Evolutionary conservation across 2,797 vertebrate species (phyloP).

Genomic region (Fistularia commersonii): DNA sequence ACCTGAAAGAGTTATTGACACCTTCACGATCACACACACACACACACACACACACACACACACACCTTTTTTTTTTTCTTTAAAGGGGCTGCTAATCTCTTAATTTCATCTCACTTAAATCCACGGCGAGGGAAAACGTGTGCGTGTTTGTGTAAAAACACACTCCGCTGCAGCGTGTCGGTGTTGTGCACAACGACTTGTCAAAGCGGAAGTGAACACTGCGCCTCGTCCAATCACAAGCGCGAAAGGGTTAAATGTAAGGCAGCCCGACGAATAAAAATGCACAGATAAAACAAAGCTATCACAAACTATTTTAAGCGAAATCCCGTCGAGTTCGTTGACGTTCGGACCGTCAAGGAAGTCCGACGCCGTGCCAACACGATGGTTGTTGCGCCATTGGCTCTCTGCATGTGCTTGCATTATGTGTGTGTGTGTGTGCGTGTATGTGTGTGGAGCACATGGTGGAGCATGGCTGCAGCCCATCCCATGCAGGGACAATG

Average conservation of each 20-base stretch:
- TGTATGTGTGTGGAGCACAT: conserved; percentile 64
- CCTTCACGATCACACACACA: background rate
- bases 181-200: background rate
- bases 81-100: too few species aligned
- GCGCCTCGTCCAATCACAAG: conserved; percentile 52
- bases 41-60: background rate
- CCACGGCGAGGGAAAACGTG: background rate
- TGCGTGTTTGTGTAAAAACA: background rate
- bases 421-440: background rate
- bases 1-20: background rate
- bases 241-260: conserved; percentile 50
- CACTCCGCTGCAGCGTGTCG: background rate
- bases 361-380: background rate
- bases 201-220: conserved; percentile 63
- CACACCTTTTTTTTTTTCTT: too few species aligned
- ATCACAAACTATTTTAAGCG: too few species aligned
- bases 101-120: too few species aligned
- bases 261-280: conserved; percentile 16
- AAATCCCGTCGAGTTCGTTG: background rate
- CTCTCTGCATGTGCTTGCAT: background rate
- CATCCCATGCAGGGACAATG: conserved; percentile 64
- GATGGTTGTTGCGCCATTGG: background rate
- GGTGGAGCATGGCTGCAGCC: conserved; percentile 63
- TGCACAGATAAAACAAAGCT: background rate
- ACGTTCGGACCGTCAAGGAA: rapidly evolving